These are phyloP conservation scores for Takifugu flavidus DNA, from an alignment of 2,113 vertebrate genomes.

Conservation along the genomic window DNA sequence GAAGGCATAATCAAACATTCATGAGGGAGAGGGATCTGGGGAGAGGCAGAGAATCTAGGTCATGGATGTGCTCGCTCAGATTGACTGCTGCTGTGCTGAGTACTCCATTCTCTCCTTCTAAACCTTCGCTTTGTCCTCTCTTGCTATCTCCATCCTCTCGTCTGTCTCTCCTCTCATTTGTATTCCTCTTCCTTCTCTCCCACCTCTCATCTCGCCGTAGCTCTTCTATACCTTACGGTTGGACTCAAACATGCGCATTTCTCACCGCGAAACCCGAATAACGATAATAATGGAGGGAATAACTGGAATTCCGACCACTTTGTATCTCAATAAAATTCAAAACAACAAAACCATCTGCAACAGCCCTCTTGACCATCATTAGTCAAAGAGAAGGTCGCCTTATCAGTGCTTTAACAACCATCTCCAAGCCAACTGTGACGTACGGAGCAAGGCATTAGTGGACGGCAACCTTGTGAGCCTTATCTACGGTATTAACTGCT, in stretches of 20 bases:
- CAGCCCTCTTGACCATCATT: conserved; percentile 51
- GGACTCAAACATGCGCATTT: not conserved
- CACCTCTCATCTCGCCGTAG: not conserved
- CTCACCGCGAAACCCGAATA: not conserved
- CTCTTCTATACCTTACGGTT: conserved; percentile 15
- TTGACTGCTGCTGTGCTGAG: conserved; percentile 58
- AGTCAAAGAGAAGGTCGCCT: conserved; percentile 66
- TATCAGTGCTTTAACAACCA: conserved; percentile 59
- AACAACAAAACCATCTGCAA: conserved; percentile 19
- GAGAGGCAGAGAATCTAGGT: conserved; percentile 74
- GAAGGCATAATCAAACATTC: conserved; percentile 77
- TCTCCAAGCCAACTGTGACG: conserved; percentile 42
- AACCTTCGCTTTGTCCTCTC: conserved; percentile 50
- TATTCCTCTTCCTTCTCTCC: not conserved
- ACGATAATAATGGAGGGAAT: no score
- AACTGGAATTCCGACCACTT: not conserved
- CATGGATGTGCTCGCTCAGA: conserved; percentile 63
- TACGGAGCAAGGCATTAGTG: conserved; percentile 47
- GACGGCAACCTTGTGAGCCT: conserved; percentile 53
- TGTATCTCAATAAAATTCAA: not conserved
- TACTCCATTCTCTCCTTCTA: conserved; percentile 30
- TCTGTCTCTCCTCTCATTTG: conserved; percentile 3
- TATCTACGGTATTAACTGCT: conserved; percentile 25
- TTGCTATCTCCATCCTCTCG: conserved; percentile 16
- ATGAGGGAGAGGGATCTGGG: conserved; percentile 68